Evolutionary conservation across 2,888 invertebrate species (phyloP), one percentile per base, ranked within the genome.

Genomic region (Ectemnius continuus): DNA sequence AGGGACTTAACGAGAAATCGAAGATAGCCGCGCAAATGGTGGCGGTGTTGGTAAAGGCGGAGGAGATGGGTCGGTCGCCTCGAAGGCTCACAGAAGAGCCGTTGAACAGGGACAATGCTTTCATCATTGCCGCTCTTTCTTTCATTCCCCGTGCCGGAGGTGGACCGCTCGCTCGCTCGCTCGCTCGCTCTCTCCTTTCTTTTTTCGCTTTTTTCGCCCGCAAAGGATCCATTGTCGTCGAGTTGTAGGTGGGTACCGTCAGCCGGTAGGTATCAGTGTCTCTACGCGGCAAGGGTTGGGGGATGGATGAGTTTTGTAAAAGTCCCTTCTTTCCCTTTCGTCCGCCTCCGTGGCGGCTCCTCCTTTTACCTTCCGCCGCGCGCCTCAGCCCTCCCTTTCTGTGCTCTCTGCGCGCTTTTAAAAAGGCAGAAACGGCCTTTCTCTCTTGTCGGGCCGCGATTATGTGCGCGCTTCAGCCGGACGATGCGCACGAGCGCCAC

Each of bases 101-200:
- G 84, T 84, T 84, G 86, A 87, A 84, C 85, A 84, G 86, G 88
- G 87, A 91, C 91, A 91, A 90, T 90, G 90, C 91, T 91, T 91
- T 91, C 89, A 91, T 91, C 91, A 89, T 90, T 88, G 90, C 90
- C 91, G 90, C 89, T 86, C 85, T 87, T 88, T 88, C 88, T 89
- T 89, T 88, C 86, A 86, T 86, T 85, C 83, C 76, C 74, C 81
- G 80, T 75, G 81, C 81, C 74, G 73, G 83, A 82, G 80, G 78
- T 83, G 80, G 77, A 85, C 81, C 80, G 79, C 79, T 75, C 79
- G 71, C 74, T 76, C 79, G 71, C 74, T 76, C 78, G 61, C 70
- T 67, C 74, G 56, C 66, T 52, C 62, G 68, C 75, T 78, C 67
- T 70, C 70, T 59, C 70, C 67, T 85, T 86, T 85, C 84, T 86